A percentile compares a stretch with the other conserved stretches of the same genome.
These are phyloP conservation scores for Pocillopora verrucosa DNA, from an alignment of 64 coral and sea anemone species.

Conservation along the genomic window DNA sequence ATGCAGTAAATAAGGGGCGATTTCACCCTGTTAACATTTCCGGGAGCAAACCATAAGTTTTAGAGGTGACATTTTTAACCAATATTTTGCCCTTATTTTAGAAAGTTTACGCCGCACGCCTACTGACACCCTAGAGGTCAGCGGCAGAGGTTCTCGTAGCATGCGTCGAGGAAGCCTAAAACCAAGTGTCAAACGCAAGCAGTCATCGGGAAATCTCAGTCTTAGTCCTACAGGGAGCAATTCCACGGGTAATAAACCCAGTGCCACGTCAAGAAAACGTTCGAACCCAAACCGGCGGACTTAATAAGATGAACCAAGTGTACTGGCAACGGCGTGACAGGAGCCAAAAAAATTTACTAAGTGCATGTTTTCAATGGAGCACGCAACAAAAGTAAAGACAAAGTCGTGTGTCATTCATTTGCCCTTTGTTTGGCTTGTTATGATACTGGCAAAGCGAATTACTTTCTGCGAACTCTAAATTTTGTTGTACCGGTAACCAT, in stretches of 20 bases:
- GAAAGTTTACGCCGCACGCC: slow-evolving; percentile 62
- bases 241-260: slow-evolving; percentile 5
- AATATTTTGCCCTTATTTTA: not conserved
- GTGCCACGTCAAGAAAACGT: not conserved
- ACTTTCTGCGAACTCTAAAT: too few relatives aligned
- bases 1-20: too few relatives aligned
- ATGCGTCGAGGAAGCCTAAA: slow-evolving; percentile 55
- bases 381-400: too few relatives aligned
- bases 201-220: slow-evolving; percentile 15
- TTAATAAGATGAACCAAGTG: not conserved
- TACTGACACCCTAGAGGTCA: slow-evolving; percentile 46
- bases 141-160: slow-evolving; percentile 31
- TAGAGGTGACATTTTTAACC: not conserved
- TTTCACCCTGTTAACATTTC: too few relatives aligned
- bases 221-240: not conserved
- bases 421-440: too few relatives aligned
- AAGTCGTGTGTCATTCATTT: too few relatives aligned
- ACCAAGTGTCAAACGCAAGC: slow-evolving; percentile 41
- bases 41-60: too few relatives aligned
- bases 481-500: too few relatives aligned
- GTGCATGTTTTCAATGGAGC: too few relatives aligned
- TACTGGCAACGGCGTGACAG: not conserved
- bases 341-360: too few relatives aligned
- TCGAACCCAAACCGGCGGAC: not conserved
- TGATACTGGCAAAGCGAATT: too few relatives aligned